Base-by-base conservation (phyloP, 2,113 vertebrate species). In the Entomyzon cyanotis region DNA sequence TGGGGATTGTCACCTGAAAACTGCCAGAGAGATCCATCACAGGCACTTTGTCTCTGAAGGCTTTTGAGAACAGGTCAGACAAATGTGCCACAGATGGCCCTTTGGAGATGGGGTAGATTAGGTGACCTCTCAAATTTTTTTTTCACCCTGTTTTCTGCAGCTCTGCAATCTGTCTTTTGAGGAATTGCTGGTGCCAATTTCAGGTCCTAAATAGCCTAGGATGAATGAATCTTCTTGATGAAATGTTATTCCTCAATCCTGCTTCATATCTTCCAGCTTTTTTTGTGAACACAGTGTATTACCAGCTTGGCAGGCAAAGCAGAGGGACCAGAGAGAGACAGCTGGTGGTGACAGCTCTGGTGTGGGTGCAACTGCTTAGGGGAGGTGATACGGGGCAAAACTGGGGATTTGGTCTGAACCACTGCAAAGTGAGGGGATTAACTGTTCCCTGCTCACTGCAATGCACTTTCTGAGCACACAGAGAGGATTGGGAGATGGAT, bases 71-170 rank as follows among this genome's bases (percentile, higher is more conserved):
- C 35, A 75, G 65, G 52, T 82, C 46, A 81, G 95, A 94, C 30
- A 78, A 88, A 93, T 84, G 65, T 82, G 65, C 81, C 56, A 31
- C 69, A 93, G 84, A 64, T 87, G 85, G 74, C 85, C 55, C 41
- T 79, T 87, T 73, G 56, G 63, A 53, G 74, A 76, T 65, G 62
- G 74, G 62, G 64, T 58, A 62, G 70, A 85, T 93, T 87, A 93
- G 92, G 12, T 55, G 85, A 93, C 94, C 94, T 91, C 92, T 94
- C 70, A 16, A 71, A 53, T 79, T 65, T 53, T 64, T 64, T 89
- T 94, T 91, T 75, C 77, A 39, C 53, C 65, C 49, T 68, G 24
- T 79, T 91, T 81, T 74, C 74, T 83, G 58, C 53, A 52, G 92
- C 62, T 68, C 78, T 60, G 37, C 4, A 0, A 68, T 94, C 69